Percentiles rank a stretch among this genome's conserved stretches.
Evolutionary conservation across 2,113 vertebrate genomes (phyloP).

Genomic region (Dermatemys mawii): DNA sequence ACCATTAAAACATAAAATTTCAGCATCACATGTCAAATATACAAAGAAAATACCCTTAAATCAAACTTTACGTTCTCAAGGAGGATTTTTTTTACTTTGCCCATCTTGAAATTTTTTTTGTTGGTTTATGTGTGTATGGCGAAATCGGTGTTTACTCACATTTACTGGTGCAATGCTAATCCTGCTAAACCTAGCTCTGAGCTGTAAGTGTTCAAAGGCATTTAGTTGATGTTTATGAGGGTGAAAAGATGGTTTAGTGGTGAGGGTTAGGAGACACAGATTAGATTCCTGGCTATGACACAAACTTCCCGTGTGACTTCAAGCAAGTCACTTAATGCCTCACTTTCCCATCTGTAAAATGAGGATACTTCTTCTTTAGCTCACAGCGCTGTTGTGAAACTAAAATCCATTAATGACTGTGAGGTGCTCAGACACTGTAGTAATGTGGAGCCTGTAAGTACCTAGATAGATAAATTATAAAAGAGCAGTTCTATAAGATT

Average conservation of each 20-base stretch:
- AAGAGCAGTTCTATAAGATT: slow-evolving; percentile 5
- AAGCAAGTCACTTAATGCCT: not conserved
- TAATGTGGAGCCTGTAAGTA: not conserved
- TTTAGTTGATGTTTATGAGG: not conserved
- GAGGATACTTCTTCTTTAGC: not conserved
- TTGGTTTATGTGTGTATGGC: not conserved
- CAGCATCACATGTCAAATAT: not conserved
- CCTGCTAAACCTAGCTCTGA: not conserved
- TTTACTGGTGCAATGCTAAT: no score
- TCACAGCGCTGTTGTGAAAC: not conserved
- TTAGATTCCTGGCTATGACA: not conserved
- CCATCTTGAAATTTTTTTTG: not conserved
- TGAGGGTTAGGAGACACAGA: rapidly evolving
- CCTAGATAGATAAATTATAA: not conserved
- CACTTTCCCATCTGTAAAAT: not conserved
- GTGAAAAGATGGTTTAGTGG: not conserved
- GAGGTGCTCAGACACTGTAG: not conserved
- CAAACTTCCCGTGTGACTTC: not conserved
- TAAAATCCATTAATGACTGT: not conserved
- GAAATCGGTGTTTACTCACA: not conserved
- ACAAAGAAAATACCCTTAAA: not conserved
- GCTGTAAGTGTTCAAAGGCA: not conserved
- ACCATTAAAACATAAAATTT: not conserved
- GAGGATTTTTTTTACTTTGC: not conserved
- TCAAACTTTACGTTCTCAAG: not conserved